These are phyloP conservation scores for Nymphalis urticae DNA, from an alignment of 2,888 invertebrate genomes.

Conservation along the genomic window DNA sequence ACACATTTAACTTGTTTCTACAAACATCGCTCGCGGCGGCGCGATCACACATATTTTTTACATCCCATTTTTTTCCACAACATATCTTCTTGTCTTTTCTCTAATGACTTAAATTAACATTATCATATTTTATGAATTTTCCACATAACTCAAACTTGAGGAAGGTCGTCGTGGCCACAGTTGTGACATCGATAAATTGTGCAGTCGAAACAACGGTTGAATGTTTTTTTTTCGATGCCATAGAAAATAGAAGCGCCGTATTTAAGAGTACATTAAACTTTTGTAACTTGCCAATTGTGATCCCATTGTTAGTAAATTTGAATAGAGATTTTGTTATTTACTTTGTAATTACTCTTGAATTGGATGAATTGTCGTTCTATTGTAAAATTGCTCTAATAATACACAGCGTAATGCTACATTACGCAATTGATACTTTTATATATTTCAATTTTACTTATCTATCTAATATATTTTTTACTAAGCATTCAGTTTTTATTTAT, in stretches of 20 bases:
- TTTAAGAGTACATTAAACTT: constrained; percentile 12
- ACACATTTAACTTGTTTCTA: constrained; percentile 75
- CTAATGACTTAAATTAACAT: constrained; percentile 79
- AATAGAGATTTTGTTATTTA: constrained; percentile 14
- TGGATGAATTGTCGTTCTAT: constrained; percentile 16
- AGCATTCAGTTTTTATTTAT: too few species aligned
- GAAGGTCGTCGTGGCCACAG: constrained; percentile 57
- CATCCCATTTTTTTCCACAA: constrained; percentile 61
- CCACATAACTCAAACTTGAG: constrained; percentile 56
- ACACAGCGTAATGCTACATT: too few species aligned
- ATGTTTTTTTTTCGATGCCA: constrained; percentile 7
- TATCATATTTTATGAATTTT: constrained; percentile 72
- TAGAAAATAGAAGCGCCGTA: constrained; percentile 22
- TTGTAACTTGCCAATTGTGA: constrained; percentile 17
- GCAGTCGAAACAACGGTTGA: constrained; percentile 14
- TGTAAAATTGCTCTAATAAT: constrained; percentile 11
- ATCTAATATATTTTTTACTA: background rate
- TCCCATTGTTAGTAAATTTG: constrained; percentile 14
- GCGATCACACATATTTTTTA: constrained; percentile 68
- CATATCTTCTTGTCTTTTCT: constrained; percentile 57
- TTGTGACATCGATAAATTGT: constrained; percentile 56
- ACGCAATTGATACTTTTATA: background rate
- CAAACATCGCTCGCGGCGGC: constrained; percentile 66
- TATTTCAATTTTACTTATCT: background rate
- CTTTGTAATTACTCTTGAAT: constrained; percentile 14